phyloP scores from a whole-genome alignment of 1,140 invertebrate species.

The Cotesia glomerata region DNA sequence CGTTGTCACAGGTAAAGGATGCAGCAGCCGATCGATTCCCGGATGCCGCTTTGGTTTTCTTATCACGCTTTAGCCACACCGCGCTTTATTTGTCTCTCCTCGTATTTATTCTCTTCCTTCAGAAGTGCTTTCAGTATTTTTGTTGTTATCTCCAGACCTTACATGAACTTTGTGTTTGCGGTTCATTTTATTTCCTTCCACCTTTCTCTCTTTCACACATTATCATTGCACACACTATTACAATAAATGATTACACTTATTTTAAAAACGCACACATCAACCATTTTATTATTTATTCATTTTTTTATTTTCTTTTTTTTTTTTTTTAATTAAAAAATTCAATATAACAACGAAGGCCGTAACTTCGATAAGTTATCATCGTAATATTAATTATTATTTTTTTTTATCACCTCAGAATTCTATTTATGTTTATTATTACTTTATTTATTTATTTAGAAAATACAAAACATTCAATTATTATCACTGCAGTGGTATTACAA shows the following conservation, averaged over 20 bases:
- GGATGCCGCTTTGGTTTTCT: constrained; percentile 11
- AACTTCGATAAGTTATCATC: constrained; percentile 23
- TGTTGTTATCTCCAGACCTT: not conserved
- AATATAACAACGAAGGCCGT: constrained; percentile 21
- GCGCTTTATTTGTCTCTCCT: constrained; percentile 7
- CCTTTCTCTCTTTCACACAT: not conserved
- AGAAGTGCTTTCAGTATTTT: not conserved
- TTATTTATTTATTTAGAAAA: not conserved
- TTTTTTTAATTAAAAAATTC: constrained; percentile 10
- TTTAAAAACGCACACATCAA: constrained; percentile 15
- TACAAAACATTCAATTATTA: too few relatives aligned
- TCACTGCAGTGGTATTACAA: too few relatives aligned
- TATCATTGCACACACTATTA: not conserved
- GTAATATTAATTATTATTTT: too few relatives aligned
- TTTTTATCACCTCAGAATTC: not conserved
- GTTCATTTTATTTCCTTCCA: too few relatives aligned
- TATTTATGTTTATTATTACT: constrained; percentile 14
- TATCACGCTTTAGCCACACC: not conserved
- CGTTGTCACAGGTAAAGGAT: constrained; percentile 21
- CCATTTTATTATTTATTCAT: not conserved
- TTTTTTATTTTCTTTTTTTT: not conserved
- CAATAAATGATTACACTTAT: not conserved
- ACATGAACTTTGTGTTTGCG: too few relatives aligned
- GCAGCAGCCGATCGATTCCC: constrained; percentile 17
- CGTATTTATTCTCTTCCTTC: constrained; percentile 5